Conservation (phyloP, 2,888 invertebrate genomes). For the Cyrtodaria siliqua region DNA sequence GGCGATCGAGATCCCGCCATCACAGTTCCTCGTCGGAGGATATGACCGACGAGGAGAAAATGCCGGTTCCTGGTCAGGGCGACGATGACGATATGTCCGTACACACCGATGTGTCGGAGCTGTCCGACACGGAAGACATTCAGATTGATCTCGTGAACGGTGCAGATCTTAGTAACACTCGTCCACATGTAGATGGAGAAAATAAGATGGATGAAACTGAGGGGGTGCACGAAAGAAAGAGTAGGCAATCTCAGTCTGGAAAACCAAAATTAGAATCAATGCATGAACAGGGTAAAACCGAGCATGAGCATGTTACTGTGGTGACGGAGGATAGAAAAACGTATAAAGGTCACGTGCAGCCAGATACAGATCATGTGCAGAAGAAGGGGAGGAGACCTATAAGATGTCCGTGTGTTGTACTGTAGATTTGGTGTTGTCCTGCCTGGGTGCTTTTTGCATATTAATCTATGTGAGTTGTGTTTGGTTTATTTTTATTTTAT, state of each 20-base stretch:
- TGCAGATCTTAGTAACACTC: not conserved
- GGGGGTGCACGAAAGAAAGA: not conserved
- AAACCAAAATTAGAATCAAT: constrained; percentile 1
- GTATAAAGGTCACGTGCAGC: constrained; percentile 3
- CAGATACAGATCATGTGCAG: not conserved
- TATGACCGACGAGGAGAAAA: constrained; percentile 33
- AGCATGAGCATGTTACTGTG: constrained; percentile 58
- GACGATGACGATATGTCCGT: constrained; percentile 48
- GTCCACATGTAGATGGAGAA: not conserved
- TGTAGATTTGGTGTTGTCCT: constrained; percentile 57
- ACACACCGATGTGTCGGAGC: constrained; percentile 33
- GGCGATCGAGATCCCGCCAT: constrained; percentile 70
- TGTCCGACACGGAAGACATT: constrained; percentile 22
- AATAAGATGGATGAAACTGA: not conserved
- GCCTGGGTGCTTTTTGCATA: constrained; percentile 35
- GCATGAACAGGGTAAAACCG: constrained; percentile 27
- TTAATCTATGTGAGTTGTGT: constrained; percentile 63
- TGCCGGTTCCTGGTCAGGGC: constrained; percentile 2
- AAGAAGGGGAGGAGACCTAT: constrained; percentile 1
- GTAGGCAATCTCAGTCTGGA: not conserved
- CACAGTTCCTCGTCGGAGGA: constrained; percentile 83
- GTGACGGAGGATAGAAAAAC: constrained; percentile 8
- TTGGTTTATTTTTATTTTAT: constrained; percentile 37
- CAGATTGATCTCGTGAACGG: not conserved
- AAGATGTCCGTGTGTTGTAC: constrained; percentile 62